Base-by-base conservation (phyloP, 2,797 vertebrate species). In the Ataeniobius toweri region DNA sequence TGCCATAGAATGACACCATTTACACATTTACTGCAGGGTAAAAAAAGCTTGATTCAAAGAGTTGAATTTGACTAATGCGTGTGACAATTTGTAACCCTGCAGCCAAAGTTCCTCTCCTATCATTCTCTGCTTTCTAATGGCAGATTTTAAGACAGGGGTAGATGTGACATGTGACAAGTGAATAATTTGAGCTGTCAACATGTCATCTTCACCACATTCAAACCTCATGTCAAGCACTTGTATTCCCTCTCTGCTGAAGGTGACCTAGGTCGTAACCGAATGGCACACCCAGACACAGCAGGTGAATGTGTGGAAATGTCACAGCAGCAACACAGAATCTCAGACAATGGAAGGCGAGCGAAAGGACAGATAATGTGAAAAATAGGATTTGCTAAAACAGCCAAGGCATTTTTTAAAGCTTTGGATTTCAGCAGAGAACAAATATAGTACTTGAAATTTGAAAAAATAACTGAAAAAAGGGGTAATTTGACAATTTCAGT, bases 161-260 rank as follows among this genome's bases (percentile, higher is more conserved):
- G 39, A 91, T 88, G 89, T 83, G 90, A 91, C 91, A 91, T 81
- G 86, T 93, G 92, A 94, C 90, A 91, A 92, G 92, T 74, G 85
- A 90, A 88, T 94, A 89, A 94, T 93, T 93, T 90, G 91, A 93
- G 92, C 93, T 94, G 94, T 94, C 92, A 94, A 93, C 86, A 80
- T 92, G 91, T 94, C 91, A 93, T 94, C 89, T 89, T 83, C 85
- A 58, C 69, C 88, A 86, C 91, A 94, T 93, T 94, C 89, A 94
- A 92, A 88, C 78, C 80, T 89, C 77, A 51, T 71, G 83, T 90
- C 90, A 89, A 28, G 56, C 63, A 55, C 83, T 85, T 76, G 76
- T 85, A 88, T 88, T 85, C 78, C 80, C 78, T 87, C 86, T 79
- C 86, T 82, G 85, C 71, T 89, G 89, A 91, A 88, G 90, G 88